phyloP scores from a whole-genome alignment of 2,797 vertebrate genomes.

The Periophthalmus magnuspinnatus region DNA sequence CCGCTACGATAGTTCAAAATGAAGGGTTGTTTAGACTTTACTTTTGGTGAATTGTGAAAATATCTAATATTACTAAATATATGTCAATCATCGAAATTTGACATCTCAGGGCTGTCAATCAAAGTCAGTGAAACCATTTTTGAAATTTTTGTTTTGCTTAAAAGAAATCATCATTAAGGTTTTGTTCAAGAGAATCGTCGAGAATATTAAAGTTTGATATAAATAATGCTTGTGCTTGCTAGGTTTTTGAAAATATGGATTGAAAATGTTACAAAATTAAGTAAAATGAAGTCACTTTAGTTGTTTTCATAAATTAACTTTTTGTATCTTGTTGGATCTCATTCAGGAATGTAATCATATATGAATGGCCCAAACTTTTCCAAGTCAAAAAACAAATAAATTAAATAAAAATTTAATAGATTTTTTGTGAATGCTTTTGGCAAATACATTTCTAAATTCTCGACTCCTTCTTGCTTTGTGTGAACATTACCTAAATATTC shows the following conservation, averaged over 20 bases:
- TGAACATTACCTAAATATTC: constrained; percentile 23
- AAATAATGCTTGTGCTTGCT: neutral
- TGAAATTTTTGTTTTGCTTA: neutral
- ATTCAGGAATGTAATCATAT: too few relatives aligned
- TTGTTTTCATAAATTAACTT: too few relatives aligned
- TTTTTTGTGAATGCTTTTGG: too few relatives aligned
- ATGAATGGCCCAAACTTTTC: too few relatives aligned
- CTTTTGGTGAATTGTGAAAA: neutral
- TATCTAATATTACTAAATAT: neutral
- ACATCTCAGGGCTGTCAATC: constrained; percentile 71
- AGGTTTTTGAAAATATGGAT: neutral
- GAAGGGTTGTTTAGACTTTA: neutral
- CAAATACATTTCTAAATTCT: neutral
- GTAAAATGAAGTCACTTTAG: too few relatives aligned
- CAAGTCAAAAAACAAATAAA: too few relatives aligned
- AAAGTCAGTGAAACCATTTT: constrained; percentile 6
- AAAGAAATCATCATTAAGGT: neutral
- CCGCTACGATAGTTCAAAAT: neutral
- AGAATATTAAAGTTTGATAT: neutral
- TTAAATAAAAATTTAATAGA: too few relatives aligned
- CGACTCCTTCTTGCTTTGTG: neutral
- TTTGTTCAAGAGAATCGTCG: neutral
- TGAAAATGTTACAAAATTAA: neutral
- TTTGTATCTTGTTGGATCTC: too few relatives aligned
- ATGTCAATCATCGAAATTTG: constrained; percentile 35